Base-by-base conservation (phyloP, 2,888 invertebrate genomes). In the Hoplodrina blanda region DNA sequence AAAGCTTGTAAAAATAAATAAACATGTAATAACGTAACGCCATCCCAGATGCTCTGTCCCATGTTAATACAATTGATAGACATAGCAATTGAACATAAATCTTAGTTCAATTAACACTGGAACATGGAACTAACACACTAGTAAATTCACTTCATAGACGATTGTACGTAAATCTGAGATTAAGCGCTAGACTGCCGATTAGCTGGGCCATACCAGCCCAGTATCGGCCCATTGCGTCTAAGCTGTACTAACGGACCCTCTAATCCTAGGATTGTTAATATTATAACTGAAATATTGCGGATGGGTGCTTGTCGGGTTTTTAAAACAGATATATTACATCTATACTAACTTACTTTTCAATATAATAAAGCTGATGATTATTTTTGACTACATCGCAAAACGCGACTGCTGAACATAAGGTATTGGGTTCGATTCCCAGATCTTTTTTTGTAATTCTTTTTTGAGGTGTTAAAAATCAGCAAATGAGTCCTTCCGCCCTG, bases 91-190 rank as follows among this genome's bases (percentile, higher is more conserved):
- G 52, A 60, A 49, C 79, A 66, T 82, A 56, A 68, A 78, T 82
- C 79, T 73, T 37, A 50, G 49, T 81, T 74, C 67, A 73, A 78
- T 78, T 69, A 78, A 64, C 56, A 66, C 64, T 25, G 8, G 33
- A 61, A 73, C 77, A 70, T 44, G 62, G 10, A 59, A 69, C 70
- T 57, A 73, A 65, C 66, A 60, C 62, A 57, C 68, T 61, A 75
- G 55, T 73, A 76, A 75, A 83, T 78, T 78, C 59, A 33, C 62
- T 69, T 70, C 59, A 69, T 55, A 71, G 57, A 62, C 67, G 60
- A 60, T 68, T 55, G 54, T 62, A 73, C 66, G 73, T 72, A 82
- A 85, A 85, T 80, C 81, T 65, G 37, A 83, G 85, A 85, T 86
- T 83, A 85, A 83, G 73, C 64, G 63, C 75, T 69, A 70, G 73